Evolutionary conservation across 2,888 invertebrate species (phyloP).

Genomic region (Meghimatium bilineatum): DNA sequence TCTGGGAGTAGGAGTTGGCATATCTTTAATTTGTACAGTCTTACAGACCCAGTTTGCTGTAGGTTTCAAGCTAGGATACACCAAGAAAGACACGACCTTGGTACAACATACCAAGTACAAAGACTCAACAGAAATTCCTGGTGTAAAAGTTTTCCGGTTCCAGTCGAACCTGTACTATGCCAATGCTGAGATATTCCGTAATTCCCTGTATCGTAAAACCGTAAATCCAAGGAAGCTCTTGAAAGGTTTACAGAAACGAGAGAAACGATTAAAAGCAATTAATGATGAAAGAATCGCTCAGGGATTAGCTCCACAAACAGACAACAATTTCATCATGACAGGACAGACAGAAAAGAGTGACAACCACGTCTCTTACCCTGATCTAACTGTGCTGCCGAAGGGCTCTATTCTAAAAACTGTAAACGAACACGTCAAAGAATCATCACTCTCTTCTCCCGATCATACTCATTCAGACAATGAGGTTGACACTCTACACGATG

Average conservation of each 20-base stretch:
- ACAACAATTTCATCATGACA: slow-evolving; percentile 49
- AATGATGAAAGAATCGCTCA: slow-evolving; percentile 30
- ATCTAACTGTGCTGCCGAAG: background rate
- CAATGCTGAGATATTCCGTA: slow-evolving; percentile 73
- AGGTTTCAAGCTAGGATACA: slow-evolving; percentile 67
- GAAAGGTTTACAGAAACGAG: slow-evolving; percentile 67
- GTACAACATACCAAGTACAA: slow-evolving; percentile 64
- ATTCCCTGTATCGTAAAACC: slow-evolving; percentile 66
- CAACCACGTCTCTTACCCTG: background rate
- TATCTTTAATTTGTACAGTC: slow-evolving; percentile 70
- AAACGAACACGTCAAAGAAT: background rate
- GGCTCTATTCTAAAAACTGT: background rate
- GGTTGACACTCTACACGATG: background rate
- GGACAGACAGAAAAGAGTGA: slow-evolving; percentile 34
- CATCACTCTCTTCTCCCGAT: background rate
- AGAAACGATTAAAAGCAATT: slow-evolving; percentile 45
- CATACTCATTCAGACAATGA: slow-evolving; percentile 10
- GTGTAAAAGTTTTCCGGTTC: slow-evolving; percentile 72
- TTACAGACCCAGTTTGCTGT: slow-evolving; percentile 70
- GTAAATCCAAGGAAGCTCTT: slow-evolving; percentile 70
- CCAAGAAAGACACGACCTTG: slow-evolving; percentile 61
- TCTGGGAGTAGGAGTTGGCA: slow-evolving; percentile 69
- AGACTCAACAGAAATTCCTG: slow-evolving; percentile 64
- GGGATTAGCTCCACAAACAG: slow-evolving; percentile 42
- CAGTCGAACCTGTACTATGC: slow-evolving; percentile 73